phyloP scores from a whole-genome alignment of 1,140 invertebrate species.

The Harlomillsia oculata region DNA sequence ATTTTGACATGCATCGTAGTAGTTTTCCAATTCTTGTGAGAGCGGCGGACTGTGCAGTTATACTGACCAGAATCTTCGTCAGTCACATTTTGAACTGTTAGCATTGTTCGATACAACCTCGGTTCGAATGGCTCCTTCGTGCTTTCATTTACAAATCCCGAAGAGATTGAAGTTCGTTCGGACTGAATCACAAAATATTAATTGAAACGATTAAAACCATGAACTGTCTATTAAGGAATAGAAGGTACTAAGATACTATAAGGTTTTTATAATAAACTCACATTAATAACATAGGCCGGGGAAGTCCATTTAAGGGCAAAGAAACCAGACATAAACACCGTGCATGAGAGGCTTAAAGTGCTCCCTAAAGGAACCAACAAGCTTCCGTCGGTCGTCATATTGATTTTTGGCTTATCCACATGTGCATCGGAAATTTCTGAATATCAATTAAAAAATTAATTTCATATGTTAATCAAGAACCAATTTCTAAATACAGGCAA shows the following conservation, averaged over 20 bases:
- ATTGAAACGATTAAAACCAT: neutral
- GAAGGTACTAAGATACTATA: neutral
- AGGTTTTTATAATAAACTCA: neutral
- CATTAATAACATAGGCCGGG: neutral
- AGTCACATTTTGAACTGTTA: conserved; percentile 4
- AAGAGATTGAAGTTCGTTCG: neutral
- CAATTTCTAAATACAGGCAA: no score
- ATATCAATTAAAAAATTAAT: no score
- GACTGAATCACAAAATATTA: conserved; percentile 5
- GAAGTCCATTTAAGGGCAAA: no score
- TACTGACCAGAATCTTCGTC: conserved; percentile 9
- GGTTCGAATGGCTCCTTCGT: no score
- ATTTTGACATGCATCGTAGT: neutral
- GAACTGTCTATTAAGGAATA: neutral
- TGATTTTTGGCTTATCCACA: no score
- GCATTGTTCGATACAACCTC: neutral
- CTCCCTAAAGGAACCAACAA: no score
- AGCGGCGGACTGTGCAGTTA: neutral
- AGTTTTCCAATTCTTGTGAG: neutral
- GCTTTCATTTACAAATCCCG: neutral
- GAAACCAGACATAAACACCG: no score
- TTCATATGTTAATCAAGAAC: no score
- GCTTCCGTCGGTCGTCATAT: no score
- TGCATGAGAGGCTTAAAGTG: no score
- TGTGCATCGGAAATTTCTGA: no score